phyloP scores from a whole-genome alignment of 2,113 vertebrate species.

The Epinephelus fuscoguttatus region DNA sequence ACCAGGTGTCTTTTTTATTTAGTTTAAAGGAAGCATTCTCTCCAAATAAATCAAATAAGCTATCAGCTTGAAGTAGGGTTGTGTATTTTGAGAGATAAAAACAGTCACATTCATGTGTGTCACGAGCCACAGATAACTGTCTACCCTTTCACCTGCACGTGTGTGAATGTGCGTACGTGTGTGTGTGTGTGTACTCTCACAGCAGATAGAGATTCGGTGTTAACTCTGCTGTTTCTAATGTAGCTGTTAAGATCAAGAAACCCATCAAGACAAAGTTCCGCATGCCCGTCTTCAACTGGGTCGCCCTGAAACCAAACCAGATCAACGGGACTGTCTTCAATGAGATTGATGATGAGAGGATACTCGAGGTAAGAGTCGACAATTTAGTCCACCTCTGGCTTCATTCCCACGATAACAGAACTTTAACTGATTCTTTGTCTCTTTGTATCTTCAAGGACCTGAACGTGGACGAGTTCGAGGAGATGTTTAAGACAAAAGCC shows the following conservation, averaged over 20 bases:
- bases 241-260: slow-evolving; percentile 98
- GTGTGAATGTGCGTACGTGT: slow-evolving; percentile 7
- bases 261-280: slow-evolving; percentile 99
- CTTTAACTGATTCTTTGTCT: neutral
- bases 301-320: slow-evolving; percentile 97
- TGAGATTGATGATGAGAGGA: slow-evolving; percentile 95
- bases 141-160: slow-evolving; percentile 33
- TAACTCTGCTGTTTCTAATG: slow-evolving; percentile 55
- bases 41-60: neutral
- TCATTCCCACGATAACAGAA: neutral
- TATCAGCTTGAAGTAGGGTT: neutral
- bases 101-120: slow-evolving; percentile 21
- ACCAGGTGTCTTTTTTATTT: slow-evolving; percentile 2
- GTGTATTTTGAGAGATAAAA: slow-evolving; percentile 2
- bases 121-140: slow-evolving; percentile 29
- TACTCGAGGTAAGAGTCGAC: slow-evolving; percentile 89
- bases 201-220: neutral
- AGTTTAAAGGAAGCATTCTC: neutral
- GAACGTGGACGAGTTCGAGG: slow-evolving; percentile 96
- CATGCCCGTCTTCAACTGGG: slow-evolving; percentile 98
- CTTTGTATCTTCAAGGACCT: slow-evolving; percentile 85
- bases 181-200: neutral
- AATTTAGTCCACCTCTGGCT: neutral
- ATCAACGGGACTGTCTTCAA: slow-evolving; percentile 98
- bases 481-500: slow-evolving; percentile 98